Evolutionary conservation across 1,140 invertebrate genomes (phyloP).

Genomic region (Euwallacea fornicatus): DNA sequence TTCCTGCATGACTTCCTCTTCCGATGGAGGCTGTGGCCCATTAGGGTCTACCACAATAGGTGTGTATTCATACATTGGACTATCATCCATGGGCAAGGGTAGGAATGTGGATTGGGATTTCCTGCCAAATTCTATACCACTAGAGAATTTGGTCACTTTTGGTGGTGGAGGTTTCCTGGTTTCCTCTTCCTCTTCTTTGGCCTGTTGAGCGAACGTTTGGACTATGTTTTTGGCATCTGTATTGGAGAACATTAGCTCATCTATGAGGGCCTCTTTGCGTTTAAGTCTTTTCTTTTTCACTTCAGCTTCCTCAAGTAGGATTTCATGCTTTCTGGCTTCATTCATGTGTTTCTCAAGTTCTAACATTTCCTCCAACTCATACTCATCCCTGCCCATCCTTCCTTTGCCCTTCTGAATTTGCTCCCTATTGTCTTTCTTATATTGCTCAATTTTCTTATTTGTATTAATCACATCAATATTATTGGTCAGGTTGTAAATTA

Average conservation of each 20-base stretch:
- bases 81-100: slow-evolving; percentile 73
- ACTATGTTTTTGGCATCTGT: slow-evolving; percentile 86
- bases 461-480: slow-evolving; percentile 89
- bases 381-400: slow-evolving; percentile 69
- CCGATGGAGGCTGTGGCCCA: slow-evolving; percentile 73
- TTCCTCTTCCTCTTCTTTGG: slow-evolving; percentile 63
- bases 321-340: slow-evolving; percentile 65
- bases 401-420: slow-evolving; percentile 85
- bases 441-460: slow-evolving; percentile 90
- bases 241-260: slow-evolving; percentile 92
- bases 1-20: slow-evolving; percentile 63
- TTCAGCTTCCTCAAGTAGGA: slow-evolving; percentile 67
- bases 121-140: slow-evolving; percentile 75
- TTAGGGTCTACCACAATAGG: slow-evolving; percentile 62
- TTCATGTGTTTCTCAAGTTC: slow-evolving; percentile 80
- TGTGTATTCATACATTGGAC: slow-evolving; percentile 72
- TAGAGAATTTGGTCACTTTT: slow-evolving; percentile 73
- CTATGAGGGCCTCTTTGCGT: slow-evolving; percentile 88
- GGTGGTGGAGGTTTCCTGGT: slow-evolving; percentile 46
- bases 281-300: slow-evolving; percentile 80
- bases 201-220: slow-evolving; percentile 74
- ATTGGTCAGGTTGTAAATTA: slow-evolving; percentile 91
- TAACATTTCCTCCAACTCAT: slow-evolving; percentile 85
- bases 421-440: slow-evolving; percentile 92
- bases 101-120: slow-evolving; percentile 59